A percentile compares a stretch with the other conserved stretches of the same genome.
phyloP scores from a whole-genome alignment of 1,140 invertebrate genomes.

The Limonius californicus region DNA sequence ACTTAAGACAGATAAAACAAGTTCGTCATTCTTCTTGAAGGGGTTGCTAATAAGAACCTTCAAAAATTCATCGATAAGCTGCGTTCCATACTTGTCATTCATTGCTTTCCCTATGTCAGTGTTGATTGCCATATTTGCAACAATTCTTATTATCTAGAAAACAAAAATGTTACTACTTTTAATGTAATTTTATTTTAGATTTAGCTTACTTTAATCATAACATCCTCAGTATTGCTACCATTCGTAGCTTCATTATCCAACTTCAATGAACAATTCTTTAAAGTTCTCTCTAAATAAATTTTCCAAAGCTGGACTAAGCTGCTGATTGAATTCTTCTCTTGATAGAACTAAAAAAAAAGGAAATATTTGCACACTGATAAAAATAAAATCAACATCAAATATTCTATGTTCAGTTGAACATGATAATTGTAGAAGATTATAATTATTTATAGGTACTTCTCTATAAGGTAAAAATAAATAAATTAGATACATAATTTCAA shows the following conservation, averaged over 20 bases:
- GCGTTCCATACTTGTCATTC: conserved; percentile 43
- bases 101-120: conserved; percentile 61
- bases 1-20: conserved; percentile 59
- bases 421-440: too few species aligned
- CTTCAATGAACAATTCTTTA: conserved; percentile 43
- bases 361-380: too few species aligned
- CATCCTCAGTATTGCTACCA: conserved; percentile 53
- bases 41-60: conserved; percentile 51
- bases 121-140: conserved; percentile 72
- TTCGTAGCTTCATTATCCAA: conserved; percentile 32
- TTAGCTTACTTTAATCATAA: conserved; percentile 58
- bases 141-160: conserved; percentile 57
- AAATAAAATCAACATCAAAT: too few species aligned
- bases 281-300: conserved; percentile 55
- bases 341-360: conserved; percentile 51
- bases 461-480: too few species aligned
- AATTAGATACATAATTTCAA: too few species aligned
- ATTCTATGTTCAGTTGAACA: too few species aligned
- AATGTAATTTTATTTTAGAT: background rate
- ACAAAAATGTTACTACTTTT: background rate
- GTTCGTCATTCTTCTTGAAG: conserved; percentile 58
- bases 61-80: conserved; percentile 52
- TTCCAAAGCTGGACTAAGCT: conserved; percentile 56
- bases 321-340: conserved; percentile 54
- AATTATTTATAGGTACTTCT: too few species aligned